Evolutionary conservation across 2,113 vertebrate species (phyloP), one percentile per base, ranked within the genome.

Genomic region (Zapornia atra): DNA sequence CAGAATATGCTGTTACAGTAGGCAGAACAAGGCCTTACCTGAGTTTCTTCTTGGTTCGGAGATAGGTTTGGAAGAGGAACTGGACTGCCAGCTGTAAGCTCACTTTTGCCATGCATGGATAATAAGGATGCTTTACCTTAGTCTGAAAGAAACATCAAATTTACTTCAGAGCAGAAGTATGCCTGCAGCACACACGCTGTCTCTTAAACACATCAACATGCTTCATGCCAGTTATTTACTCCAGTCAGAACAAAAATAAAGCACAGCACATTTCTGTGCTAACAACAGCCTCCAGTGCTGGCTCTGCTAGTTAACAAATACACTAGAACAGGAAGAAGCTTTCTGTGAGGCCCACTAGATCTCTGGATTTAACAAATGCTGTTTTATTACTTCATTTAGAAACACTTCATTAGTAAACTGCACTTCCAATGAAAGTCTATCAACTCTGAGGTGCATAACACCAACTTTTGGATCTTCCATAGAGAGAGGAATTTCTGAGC

Each of bases 21-120:
- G 19, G 13, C 28, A 65, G 38, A 88, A 60, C 14, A n/a, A 71
- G 48, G 28, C 19, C 77, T 79, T 91, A 99, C 99, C 99, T 98
- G 97, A 99, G 99, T 96, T 99, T 99, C 98, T 99, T 99, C 98
- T 99, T 99, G 97, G 99, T 99, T 96, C 99, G 98, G 82, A 99
- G 98, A 92, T 99, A 99, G 48, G 99, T 99, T 97, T 99, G 99
- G 97, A 99, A 98, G 92, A 99, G 99, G 95, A 99, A 99, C 2
- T 99, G 99, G 88, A 99, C 98, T 54, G 99, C 99, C 94, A 99
- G 98, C 97, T 99, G 99, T 87, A 99, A 98, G 96, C 99, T 99
- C 84, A 98, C 99, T 96, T 98, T 99, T 82, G 99, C 99, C 99
- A 99, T 99, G 18, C 98, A 98, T n/a, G 99, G 99, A 90, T 99